Percentiles rank a stretch among this genome's conserved stretches.
phyloP scores from a whole-genome alignment of 2,888 invertebrate species.

The Heliconius hortense region DNA sequence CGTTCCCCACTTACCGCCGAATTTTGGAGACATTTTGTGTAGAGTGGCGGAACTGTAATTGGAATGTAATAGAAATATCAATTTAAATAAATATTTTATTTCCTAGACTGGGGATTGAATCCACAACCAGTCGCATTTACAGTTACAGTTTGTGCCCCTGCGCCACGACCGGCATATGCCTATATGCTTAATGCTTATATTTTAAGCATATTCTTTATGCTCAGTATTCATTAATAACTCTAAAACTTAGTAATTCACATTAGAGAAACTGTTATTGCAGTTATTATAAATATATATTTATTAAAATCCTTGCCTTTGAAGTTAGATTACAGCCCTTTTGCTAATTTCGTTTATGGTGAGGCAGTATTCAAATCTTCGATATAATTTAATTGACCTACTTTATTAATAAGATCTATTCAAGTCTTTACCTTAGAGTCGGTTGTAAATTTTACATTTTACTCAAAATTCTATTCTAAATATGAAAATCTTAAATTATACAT shows the following conservation, averaged over 20 bases:
- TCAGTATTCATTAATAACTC: no score
- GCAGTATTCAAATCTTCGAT: conserved; percentile 22
- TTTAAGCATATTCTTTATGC: no score
- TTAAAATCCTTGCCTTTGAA: conserved; percentile 15
- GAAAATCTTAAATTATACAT: not conserved
- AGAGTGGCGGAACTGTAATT: no score
- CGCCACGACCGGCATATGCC: no score
- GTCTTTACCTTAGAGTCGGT: conserved; percentile 7
- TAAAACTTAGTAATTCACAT: not conserved
- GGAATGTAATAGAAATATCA: no score
- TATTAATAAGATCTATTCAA: conserved; percentile 26
- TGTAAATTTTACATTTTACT: not conserved
- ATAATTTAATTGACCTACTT: conserved; percentile 29
- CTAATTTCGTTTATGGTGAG: conserved; percentile 24
- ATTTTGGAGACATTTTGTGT: no score
- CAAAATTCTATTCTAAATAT: not conserved
- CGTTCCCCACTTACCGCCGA: no score
- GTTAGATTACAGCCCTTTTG: conserved; percentile 16
- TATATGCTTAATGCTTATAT: not conserved
- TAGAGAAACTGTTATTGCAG: not conserved
- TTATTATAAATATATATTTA: conserved; percentile 1
- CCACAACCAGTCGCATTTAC: no score
- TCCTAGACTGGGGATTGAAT: no score
- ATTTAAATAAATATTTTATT: no score
- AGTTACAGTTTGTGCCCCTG: no score